Evolutionary conservation across 2,797 vertebrate genomes (phyloP), one percentile per base, ranked within the genome.

Genomic region (Acanthopagrus latus): DNA sequence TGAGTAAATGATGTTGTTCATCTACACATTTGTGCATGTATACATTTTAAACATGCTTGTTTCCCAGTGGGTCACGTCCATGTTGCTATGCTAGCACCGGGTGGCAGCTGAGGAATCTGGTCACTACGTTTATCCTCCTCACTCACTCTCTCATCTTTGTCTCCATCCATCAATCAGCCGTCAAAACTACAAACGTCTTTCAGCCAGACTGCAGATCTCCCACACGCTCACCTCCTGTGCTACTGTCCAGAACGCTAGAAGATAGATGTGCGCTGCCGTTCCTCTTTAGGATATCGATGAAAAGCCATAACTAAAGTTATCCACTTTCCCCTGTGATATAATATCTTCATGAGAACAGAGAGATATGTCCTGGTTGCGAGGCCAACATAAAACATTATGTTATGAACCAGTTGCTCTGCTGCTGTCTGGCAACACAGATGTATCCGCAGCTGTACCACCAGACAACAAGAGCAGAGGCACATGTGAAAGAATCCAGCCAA

Each of bases 61-160:
- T n/a, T 78, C 63, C 12, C 11, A 21, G 48, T 47, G 65, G 67
- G 74, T 83, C 54, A 59, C 55, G 70, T 41, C 41, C 51, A 17
- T 43, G 90, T 94, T 94, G 78, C 91, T 63, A 90, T 90, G 88
- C 60, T 82, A 81, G 67, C 76, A 58, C 52, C 38, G 57, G 57
- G 65, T 63, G 73, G 38, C 54, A 71, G 81, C 64, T 27, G 11
- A 86, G 82, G 91, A 92, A 94, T 73, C 58, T 65, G 48, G 56
- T 8, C 59, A 54, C 51, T 10, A 16, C 56, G 52, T 82, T 38
- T 21, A 47, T 71, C 73, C 76, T 14, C 69, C 50, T 73, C 51
- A 9, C 57, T 71, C 11, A 56, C 74, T 82, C 81, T 76, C 58
- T 79, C 68, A 58, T 73, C 47, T 72, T 44, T 50, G 58, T 25